Evolutionary conservation across 2,797 vertebrate genomes (phyloP), one percentile per base, ranked within the genome.

Genomic region (Phataginus tricuspis): DNA sequence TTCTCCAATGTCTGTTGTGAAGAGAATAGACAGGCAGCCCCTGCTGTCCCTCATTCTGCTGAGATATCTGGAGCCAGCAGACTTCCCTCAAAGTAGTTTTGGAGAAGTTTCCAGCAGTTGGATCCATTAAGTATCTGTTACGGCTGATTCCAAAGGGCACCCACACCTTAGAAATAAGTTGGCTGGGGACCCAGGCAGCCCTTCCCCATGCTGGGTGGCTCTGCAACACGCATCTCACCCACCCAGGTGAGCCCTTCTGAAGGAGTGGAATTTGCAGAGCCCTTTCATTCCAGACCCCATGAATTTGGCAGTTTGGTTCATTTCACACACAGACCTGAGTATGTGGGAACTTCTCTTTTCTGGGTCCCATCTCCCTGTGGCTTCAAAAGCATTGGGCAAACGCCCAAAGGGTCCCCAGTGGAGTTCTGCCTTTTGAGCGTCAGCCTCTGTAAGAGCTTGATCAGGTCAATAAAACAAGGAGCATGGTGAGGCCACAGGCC

Each of bases 131-230:
- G 7, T 4, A 0, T 34, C 7, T 51, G 45, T 59, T 37, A 4
- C 31, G 45, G 51, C 21, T 75, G 79, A 7, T 69, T 88, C 25
- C 68, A 64, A 49, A 85, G 85, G 42, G 39, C n/a, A n/a, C n/a
- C 13, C 19, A 12, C 2, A 31, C 37, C 9, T 25, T 29, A 55
- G 80, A 59, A 61, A 55, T n/a, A 14, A 63, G 25, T 10, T 53
- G 27, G 5, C 11, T 51, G n/a, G 49, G 63, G 39, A 86, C 59
- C 3, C 16, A 2, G 3, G 29, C 39, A 80, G n/a, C 31, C 19
- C 7, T 63, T 13, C 31, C 31, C 49, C 3, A 0, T 23, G 39
- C 13, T 2, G 19, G 53, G 0, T 5, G 29, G 66, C 31, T 15
- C 31, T 15, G 72, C 42, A 61, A 37, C 42, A 1, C 4, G 5